A percentile compares a stretch with the other conserved stretches of the same genome.
Evolutionary conservation across 2,113 vertebrate genomes (phyloP).

Genomic region (Zapornia atra): DNA sequence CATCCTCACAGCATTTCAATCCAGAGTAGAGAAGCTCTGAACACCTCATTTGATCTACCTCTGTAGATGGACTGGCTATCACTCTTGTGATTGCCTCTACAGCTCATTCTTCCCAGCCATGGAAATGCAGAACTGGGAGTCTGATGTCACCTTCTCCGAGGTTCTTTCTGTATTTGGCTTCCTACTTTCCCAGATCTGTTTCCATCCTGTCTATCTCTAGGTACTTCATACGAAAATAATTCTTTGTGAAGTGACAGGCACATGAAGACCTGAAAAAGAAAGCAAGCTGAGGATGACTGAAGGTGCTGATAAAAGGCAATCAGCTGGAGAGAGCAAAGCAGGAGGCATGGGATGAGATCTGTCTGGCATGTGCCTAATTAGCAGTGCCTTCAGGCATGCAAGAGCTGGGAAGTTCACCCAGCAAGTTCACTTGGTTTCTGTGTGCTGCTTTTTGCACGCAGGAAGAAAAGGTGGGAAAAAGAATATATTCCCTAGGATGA

Average conservation of each 20-base stretch:
- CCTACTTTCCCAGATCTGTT: background rate
- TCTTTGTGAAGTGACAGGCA: slow-evolving; percentile 1
- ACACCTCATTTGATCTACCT: background rate
- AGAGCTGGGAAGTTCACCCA: background rate
- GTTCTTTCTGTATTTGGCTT: background rate
- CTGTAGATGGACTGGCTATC: background rate
- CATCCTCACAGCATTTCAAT: fast-evolving
- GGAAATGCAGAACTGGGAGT: background rate
- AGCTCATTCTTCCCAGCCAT: background rate
- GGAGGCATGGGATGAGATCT: background rate
- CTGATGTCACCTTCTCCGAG: background rate
- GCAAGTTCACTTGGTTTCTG: background rate
- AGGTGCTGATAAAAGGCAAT: slow-evolving; percentile 51
- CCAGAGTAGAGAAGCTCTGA: background rate
- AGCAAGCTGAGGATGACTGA: background rate
- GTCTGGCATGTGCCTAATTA: slow-evolving; percentile 35
- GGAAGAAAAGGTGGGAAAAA: background rate
- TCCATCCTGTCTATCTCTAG: background rate
- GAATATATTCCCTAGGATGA: background rate
- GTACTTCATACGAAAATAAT: slow-evolving; percentile 4
- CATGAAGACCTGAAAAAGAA: background rate
- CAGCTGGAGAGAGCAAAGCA: slow-evolving; percentile 6
- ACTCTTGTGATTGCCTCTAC: background rate
- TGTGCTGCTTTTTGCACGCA: background rate
- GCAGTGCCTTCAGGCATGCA: background rate